These are phyloP conservation scores for Melanaphis sacchari DNA, from an alignment of 1,140 invertebrate species.

Conservation along the genomic window DNA sequence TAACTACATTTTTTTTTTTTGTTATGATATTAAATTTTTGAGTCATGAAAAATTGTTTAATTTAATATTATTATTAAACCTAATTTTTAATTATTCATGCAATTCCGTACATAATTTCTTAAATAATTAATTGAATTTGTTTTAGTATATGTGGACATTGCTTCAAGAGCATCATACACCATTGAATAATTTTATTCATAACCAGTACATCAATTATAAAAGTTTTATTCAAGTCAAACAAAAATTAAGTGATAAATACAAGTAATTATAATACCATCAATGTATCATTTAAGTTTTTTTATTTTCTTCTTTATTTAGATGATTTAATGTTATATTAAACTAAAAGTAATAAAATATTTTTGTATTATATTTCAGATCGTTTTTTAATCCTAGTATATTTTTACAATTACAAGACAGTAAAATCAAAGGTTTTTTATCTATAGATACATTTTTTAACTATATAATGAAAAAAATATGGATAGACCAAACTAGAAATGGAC, in stretches of 20 bases:
- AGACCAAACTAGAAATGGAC: constrained; percentile 89
- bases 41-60: no score
- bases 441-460: constrained; percentile 90
- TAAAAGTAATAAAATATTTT: neutral
- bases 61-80: no score
- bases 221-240: constrained; percentile 37
- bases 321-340: neutral
- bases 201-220: constrained; percentile 22
- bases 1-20: neutral
- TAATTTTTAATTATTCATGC: neutral
- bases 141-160: constrained; percentile 35
- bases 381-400: constrained; percentile 86
- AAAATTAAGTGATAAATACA: constrained; percentile 23
- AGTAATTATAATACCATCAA: neutral
- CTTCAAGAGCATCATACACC: constrained; percentile 27
- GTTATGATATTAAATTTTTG: no score
- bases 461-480: constrained; percentile 95
- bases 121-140: neutral
- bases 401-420: constrained; percentile 85
- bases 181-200: neutral
- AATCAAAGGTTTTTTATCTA: constrained; percentile 80
- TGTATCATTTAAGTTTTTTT: neutral
- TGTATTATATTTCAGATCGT: constrained; percentile 67
- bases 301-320: neutral
- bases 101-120: neutral